Base-by-base conservation (phyloP, 1,140 invertebrate genomes). In the Heliconius eleuchia region DNA sequence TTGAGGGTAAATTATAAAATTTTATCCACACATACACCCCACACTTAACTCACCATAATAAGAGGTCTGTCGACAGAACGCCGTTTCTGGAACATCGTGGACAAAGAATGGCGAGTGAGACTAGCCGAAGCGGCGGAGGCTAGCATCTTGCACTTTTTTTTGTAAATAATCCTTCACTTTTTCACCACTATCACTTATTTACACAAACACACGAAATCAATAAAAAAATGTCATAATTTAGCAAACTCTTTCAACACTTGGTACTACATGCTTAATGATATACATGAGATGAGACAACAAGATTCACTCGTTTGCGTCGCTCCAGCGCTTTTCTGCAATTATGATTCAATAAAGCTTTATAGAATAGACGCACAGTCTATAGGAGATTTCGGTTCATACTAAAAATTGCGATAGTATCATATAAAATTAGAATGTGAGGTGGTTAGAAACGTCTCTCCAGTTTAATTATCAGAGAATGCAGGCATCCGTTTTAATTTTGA, bases 51-150 rank as follows among this genome's bases (percentile, higher is more conserved):
- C 73, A 85, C 84, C 84, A 85, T 85, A 74, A 85, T 78, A 30
- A 85, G 79, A 0, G 84, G 84, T 52, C 84, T 79, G 55, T 85
- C 84, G 1, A 85, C 80, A 50, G 84, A 85, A 8, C 89, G 87
- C 37, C 86, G 84, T 77, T 85, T 87, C 79, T 88, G 86, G 74
- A 93, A 89, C 85, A 91, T 88, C 18, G 88, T 86, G 9, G 90
- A 87, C 77, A 93, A 46, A 3, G 91, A 84, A 71, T 92, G 86
- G 50, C 87, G 86, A 66, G 85, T 88, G n/a, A 91, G 73, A 81
- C 86, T 89, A 16, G 88, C 85, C 50, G 90, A 85, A 6, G 85
- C 84, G 19, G 87, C 83, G 3, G 90, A 92, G 80, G 88, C 87
- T 80, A 92, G 85, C 91, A 92, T 92, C 60, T 66, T 57, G 55